Conservation (phyloP, 2,797 vertebrate species). For the Pseudochirops cupreus region DNA sequence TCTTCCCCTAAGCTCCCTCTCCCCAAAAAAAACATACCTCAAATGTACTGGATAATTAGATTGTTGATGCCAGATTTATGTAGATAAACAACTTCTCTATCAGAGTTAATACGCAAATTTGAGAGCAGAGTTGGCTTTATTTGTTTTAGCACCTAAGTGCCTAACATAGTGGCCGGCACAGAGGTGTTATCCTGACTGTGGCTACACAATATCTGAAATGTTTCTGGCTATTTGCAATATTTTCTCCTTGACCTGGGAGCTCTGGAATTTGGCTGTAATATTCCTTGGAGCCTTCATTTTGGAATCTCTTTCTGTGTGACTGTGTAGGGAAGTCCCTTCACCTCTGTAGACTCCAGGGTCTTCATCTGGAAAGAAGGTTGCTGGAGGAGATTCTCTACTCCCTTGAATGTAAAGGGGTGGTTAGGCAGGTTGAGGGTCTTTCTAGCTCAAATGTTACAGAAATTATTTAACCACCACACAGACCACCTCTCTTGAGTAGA, state of each 20-base stretch:
- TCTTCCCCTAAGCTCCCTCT: not conserved
- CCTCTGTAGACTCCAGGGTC: not conserved
- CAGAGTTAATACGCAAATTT: not conserved
- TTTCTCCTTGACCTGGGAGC: not conserved
- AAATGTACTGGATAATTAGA: not conserved
- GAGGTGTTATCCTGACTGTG: not conserved
- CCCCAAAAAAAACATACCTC: not conserved
- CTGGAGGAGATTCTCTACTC: not conserved
- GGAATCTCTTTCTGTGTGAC: not conserved
- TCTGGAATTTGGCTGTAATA: not conserved
- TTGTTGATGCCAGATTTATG: not conserved
- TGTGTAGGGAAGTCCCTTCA: not conserved
- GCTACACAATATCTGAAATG: not conserved
- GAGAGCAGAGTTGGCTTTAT: not conserved
- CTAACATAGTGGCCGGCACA: not conserved
- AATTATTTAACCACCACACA: not conserved
- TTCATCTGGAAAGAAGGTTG: not conserved
- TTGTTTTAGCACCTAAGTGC: not conserved
- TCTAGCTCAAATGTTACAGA: not conserved
- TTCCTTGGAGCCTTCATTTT: not conserved
- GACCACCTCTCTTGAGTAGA: not conserved
- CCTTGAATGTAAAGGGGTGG: not conserved
- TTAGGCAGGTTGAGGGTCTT: not conserved
- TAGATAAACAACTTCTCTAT: not conserved
- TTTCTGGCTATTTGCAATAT: not conserved